Percentiles rank a stretch among this genome's conserved stretches.
phyloP scores from a whole-genome alignment of 2,888 invertebrate species.

The Dynastes maya region DNA sequence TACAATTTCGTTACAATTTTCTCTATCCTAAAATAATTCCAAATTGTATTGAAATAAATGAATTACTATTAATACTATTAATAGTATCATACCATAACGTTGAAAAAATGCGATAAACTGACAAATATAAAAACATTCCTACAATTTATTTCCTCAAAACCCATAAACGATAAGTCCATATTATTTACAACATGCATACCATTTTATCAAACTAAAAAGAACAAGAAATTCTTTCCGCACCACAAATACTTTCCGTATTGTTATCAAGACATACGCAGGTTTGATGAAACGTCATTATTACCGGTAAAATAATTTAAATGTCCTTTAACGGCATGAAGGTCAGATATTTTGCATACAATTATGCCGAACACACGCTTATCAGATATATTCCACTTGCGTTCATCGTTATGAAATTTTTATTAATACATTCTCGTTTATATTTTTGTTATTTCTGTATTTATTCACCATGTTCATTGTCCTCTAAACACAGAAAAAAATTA shows the following conservation, averaged over 20 bases:
- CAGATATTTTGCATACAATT: conserved; percentile 14
- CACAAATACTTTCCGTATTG: conserved; percentile 12
- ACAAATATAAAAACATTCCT: background rate
- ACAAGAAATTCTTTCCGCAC: background rate
- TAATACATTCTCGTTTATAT: background rate
- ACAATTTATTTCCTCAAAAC: background rate
- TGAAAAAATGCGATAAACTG: background rate
- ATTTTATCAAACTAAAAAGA: too few relatives aligned
- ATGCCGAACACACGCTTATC: conserved; percentile 27
- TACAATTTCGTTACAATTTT: too few relatives aligned
- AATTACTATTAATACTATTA: too few relatives aligned
- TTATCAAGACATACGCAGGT: conserved; percentile 5
- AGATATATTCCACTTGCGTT: conserved; percentile 2
- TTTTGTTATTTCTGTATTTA: conserved; percentile 10
- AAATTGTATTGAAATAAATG: too few relatives aligned
- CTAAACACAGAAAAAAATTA: background rate
- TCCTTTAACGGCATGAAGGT: conserved; percentile 13
- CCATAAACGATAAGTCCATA: background rate
- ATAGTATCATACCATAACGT: too few relatives aligned
- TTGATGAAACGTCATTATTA: conserved; percentile 13
- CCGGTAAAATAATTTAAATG: conserved; percentile 22
- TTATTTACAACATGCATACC: too few relatives aligned
- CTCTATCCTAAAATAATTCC: too few relatives aligned
- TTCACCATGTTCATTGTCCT: conserved; percentile 1
- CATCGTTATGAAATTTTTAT: background rate